A percentile compares a stretch with the other conserved stretches of the same genome.
phyloP scores from a whole-genome alignment of 2,797 vertebrate genomes.

The Peromyscus attwateri region DNA sequence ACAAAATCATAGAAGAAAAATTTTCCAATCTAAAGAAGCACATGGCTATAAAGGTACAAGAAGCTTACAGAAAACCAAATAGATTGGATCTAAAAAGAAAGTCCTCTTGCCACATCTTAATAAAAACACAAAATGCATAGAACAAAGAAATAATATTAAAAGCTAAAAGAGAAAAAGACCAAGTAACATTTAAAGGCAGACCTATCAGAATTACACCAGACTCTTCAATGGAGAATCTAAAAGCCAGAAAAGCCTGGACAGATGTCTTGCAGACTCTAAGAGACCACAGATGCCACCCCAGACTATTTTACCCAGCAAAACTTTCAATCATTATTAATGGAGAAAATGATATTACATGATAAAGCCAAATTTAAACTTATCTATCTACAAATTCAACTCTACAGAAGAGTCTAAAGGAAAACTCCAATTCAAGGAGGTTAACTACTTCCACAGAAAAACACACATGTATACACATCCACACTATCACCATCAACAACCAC shows the following conservation, averaged over 20 bases:
- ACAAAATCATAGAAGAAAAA: background rate
- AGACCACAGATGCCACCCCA: background rate
- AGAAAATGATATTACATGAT: background rate
- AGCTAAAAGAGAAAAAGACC: no score
- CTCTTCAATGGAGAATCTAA: background rate
- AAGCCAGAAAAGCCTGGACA: background rate
- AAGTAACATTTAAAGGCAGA: no score
- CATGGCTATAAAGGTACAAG: background rate
- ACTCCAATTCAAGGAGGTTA: background rate
- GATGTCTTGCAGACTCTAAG: background rate
- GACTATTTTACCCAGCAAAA: background rate
- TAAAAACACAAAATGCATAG: background rate
- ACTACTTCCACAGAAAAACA: background rate
- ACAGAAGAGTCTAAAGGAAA: background rate
- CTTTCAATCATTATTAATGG: background rate
- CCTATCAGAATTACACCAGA: no score
- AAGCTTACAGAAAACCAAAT: background rate
- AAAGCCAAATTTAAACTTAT: background rate
- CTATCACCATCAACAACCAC: no score
- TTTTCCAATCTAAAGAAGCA: no score
- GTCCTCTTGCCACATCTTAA: background rate
- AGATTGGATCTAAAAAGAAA: background rate
- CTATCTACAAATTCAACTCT: background rate
- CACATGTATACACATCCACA: background rate
- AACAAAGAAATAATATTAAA: no score